Base-by-base conservation (phyloP, 2,888 invertebrate species). In the Agonopterix arenella region DNA sequence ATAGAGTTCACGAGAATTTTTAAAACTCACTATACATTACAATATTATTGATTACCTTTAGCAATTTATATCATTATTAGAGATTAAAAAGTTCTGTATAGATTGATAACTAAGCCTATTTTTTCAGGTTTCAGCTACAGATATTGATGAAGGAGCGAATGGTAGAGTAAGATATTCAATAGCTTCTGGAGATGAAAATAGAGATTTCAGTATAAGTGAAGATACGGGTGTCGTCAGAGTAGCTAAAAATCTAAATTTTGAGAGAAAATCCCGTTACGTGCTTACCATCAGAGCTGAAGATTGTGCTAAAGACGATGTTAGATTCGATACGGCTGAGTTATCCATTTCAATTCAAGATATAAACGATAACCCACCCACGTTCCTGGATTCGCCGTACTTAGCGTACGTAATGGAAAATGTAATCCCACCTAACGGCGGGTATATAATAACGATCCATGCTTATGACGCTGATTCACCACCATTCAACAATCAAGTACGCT, bases 351-450 rank as follows among this genome's bases (percentile, higher is more conserved):
- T 98, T 49, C 92, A 95, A 59, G 97, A 98, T 82, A 95, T 97
- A 71, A 98, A 98, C 84, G 98, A 98, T 86, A 97, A 97, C 73
- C 94, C 95, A 36, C 98, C 98, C 44, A 94, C 96, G 44, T 98
- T 98, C 83, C 88, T 96, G 61, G 96, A 98, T 83, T 97, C 97
- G n/a, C 98, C 98, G 0, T 98, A 97, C 84, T 89, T 96, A 71
- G 96, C 97, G 4, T 95, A 95, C 76, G 97, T 98, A 52, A 96
- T 97, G 94, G 98, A 98, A 88, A 96, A 97, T 78, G 93, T 95
- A 66, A 92, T 95, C 57, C 95, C 95, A 51, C 94, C 95, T 47
- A 94, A 93, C 64, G 93, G 90, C 65, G 95, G 95, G 48, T 95
- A 95, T 76, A 93, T 96, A 62, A 92, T 94, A 66, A 93, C 95